Evolutionary conservation across 2,888 invertebrate species (phyloP).

Genomic region (Agrochola lychnidis): DNA sequence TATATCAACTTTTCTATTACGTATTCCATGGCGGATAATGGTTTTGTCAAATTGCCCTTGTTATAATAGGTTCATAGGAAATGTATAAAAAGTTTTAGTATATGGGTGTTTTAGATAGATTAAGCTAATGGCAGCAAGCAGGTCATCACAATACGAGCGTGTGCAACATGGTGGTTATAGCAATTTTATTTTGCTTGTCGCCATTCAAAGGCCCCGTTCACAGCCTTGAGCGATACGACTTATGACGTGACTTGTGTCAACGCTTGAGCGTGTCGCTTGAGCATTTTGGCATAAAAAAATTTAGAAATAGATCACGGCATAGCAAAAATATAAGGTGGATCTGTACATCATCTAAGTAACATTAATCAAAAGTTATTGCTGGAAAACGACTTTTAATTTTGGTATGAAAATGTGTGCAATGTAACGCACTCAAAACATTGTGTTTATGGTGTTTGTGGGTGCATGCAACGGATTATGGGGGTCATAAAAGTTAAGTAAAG

Average conservation of each 20-base stretch:
- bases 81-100: not conserved
- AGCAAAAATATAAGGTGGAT: too few relatives aligned
- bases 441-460: too few relatives aligned
- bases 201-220: not conserved
- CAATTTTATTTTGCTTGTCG: not conserved
- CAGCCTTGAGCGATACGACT: not conserved
- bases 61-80: not conserved
- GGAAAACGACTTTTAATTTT: too few relatives aligned
- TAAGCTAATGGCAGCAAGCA: not conserved
- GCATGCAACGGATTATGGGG: too few relatives aligned
- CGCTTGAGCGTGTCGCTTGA: not conserved
- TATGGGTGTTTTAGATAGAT: not conserved
- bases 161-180: not conserved
- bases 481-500: too few relatives aligned
- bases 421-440: too few relatives aligned
- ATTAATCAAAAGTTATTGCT: too few relatives aligned
- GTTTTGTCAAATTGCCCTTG: not conserved
- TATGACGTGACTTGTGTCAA: not conserved
- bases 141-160: not conserved
- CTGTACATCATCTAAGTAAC: too few relatives aligned
- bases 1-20: constrained; percentile 1
- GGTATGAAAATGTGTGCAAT: too few relatives aligned
- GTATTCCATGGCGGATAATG: not conserved
- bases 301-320: not conserved
- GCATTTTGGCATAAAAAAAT: not conserved